phyloP scores from a whole-genome alignment of 1,140 invertebrate genomes.

The Hylaeus anthracinus region DNA sequence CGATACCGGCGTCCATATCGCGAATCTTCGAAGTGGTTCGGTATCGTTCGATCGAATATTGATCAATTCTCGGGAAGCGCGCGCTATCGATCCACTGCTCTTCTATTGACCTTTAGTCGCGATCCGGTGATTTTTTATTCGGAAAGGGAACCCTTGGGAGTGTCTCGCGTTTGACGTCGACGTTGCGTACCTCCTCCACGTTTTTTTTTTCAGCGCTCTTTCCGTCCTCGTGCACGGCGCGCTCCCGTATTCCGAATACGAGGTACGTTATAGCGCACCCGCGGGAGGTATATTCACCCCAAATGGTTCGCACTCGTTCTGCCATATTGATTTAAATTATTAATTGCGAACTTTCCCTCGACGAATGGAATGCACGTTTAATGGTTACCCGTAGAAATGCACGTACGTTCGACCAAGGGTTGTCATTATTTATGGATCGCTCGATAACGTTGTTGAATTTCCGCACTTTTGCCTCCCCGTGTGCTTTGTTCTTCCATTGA shows the following conservation, averaged over 20 bases:
- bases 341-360: slow-evolving; percentile 73
- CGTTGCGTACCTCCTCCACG: slow-evolving; percentile 31
- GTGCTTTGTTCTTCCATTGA: slow-evolving; percentile 13
- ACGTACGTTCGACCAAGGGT: slow-evolving; percentile 11
- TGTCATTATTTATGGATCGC: slow-evolving; percentile 36
- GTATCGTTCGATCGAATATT: slow-evolving; percentile 4
- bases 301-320: slow-evolving; percentile 71
- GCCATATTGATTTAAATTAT: slow-evolving; percentile 79
- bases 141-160: slow-evolving; percentile 57
- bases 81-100: slow-evolving; percentile 27
- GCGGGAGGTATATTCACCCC: slow-evolving; percentile 72
- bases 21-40: background rate
- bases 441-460: slow-evolving; percentile 38
- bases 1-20: background rate
- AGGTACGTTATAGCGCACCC: slow-evolving; percentile 66
- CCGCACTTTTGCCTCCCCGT: background rate
- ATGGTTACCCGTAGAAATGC: slow-evolving; percentile 36
- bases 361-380: slow-evolving; percentile 55
- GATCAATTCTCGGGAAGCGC: background rate
- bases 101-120: slow-evolving; percentile 53
- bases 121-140: slow-evolving; percentile 59
- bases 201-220: slow-evolving; percentile 37
- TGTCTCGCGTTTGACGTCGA: slow-evolving; percentile 57
- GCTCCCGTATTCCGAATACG: slow-evolving; percentile 64
- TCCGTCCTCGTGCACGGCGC: slow-evolving; percentile 15